Evolutionary conservation across 2,888 invertebrate species (phyloP).

Genomic region (Ypsolopha scabrella): DNA sequence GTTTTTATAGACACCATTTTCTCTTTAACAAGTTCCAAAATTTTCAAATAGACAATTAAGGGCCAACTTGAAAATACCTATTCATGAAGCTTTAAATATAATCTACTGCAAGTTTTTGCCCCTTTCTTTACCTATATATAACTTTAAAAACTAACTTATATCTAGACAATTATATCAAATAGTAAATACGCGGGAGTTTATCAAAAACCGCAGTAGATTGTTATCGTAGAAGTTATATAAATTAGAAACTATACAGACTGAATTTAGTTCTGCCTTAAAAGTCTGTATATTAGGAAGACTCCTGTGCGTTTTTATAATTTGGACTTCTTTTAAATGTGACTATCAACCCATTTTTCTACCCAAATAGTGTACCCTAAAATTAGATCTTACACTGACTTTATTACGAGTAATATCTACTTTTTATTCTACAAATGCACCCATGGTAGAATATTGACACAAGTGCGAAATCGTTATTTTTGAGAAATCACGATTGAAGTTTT

Average conservation of each 20-base stretch:
- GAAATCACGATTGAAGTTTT: too few relatives aligned
- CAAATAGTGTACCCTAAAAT: too few relatives aligned
- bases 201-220: too few relatives aligned
- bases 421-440: too few relatives aligned
- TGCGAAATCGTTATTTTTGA: too few relatives aligned
- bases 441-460: too few relatives aligned
- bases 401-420: too few relatives aligned
- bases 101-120: neutral
- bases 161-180: too few relatives aligned
- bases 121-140: neutral
- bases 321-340: neutral
- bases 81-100: conserved; percentile 2
- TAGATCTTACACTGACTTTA: too few relatives aligned
- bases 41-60: neutral
- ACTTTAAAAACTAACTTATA: too few relatives aligned
- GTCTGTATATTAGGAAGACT: neutral
- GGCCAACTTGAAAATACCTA: neutral
- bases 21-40: neutral
- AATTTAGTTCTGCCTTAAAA: conserved; percentile 1
- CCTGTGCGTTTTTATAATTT: neutral
- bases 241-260: conserved; percentile 1
- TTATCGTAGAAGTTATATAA: neutral
- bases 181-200: too few relatives aligned
- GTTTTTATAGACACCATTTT: neutral
- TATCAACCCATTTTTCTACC: too few relatives aligned